Base-by-base conservation (phyloP, 2,113 vertebrate species). In the Bungarus multicinctus region DNA sequence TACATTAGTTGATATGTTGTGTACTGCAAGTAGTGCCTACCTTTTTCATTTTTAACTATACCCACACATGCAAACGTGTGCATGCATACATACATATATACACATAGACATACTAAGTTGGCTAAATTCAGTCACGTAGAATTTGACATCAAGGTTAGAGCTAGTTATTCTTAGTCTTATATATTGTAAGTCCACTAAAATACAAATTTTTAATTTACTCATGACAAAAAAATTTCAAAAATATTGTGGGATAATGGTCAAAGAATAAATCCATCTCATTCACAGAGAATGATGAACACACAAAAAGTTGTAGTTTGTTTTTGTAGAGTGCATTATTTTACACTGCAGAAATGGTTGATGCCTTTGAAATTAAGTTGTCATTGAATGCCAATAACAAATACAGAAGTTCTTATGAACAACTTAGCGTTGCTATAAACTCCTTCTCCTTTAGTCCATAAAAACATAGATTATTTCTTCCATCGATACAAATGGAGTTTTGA, bases 391-490 rank as follows among this genome's bases (percentile, higher is more conserved):
- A 87, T 87, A 54, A 50, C 0, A 64, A 92, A 53, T 92, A 92
- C 85, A 95, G 43, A 91, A n/a, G 69, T 89, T 94, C 55, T 60
- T 89, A 4, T 93, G 88, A 50, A 30, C 16, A 50, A n/a, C 69
- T 94, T 64, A 45, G 64, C 34, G 18, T 57, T 93, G 93, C 94
- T 91, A 94, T 86, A 88, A 45, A 95, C 90, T 94, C 43, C 69
- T 43, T 87, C 92, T 85, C 92, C 23, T 91, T 88, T 27, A 45
- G 93, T 93, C 25, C 91, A 58, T 74, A 93, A 89, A 91, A 93
- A 94, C 0, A 90, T 87, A 45, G 2, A 7, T 90, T 93, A 90
- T 34, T 88, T 89, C 27, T 54, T 87, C 39, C 87, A 8, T 93
- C 50, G 90, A 95, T 92, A 95, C 85, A 39, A 11, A 30, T 91